phyloP scores from a whole-genome alignment of 1,140 invertebrate genomes.

The Dinoponera quadriceps region DNA sequence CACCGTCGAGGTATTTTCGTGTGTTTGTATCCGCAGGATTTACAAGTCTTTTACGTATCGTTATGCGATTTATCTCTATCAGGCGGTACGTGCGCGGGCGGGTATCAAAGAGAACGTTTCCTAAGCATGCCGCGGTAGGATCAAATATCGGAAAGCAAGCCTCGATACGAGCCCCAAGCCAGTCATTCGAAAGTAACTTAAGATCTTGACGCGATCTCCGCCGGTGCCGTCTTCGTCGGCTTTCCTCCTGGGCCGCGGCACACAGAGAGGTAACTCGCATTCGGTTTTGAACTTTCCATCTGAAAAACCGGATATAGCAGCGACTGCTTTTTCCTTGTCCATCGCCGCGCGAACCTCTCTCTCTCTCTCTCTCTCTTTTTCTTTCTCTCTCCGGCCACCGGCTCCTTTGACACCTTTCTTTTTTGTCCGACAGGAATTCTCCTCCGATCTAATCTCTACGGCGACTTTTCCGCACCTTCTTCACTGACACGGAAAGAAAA shows the following conservation, averaged over 20 bases:
- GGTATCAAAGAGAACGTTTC: conserved; percentile 59
- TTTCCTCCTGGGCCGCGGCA: conserved; percentile 9
- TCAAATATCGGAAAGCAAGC: conserved; percentile 59
- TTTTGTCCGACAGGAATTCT: conserved; percentile 43
- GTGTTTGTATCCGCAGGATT: conserved; percentile 19
- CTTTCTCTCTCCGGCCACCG: conserved; percentile 12
- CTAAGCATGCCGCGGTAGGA: conserved; percentile 46
- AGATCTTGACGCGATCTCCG: conserved; percentile 66
- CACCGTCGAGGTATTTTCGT: neutral
- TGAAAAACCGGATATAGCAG: conserved; percentile 70
- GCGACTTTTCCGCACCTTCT: conserved; percentile 39
- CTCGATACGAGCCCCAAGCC: conserved; percentile 64
- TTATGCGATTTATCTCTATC: conserved; percentile 48
- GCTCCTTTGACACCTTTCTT: conserved; percentile 45
- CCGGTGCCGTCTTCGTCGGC: neutral
- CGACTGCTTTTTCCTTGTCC: conserved; percentile 42
- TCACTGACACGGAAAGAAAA: neutral
- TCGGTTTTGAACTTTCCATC: conserved; percentile 63
- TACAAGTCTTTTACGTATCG: neutral
- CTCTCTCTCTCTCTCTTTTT: too few relatives aligned
- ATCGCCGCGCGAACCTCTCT: neutral
- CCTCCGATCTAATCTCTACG: conserved; percentile 53
- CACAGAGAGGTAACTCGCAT: conserved; percentile 36
- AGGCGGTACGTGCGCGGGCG: conserved; percentile 2
- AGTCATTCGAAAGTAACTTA: conserved; percentile 72